Conservation (phyloP, 2,797 vertebrate genomes). For the Acrossocheilus wenchowensis region DNA sequence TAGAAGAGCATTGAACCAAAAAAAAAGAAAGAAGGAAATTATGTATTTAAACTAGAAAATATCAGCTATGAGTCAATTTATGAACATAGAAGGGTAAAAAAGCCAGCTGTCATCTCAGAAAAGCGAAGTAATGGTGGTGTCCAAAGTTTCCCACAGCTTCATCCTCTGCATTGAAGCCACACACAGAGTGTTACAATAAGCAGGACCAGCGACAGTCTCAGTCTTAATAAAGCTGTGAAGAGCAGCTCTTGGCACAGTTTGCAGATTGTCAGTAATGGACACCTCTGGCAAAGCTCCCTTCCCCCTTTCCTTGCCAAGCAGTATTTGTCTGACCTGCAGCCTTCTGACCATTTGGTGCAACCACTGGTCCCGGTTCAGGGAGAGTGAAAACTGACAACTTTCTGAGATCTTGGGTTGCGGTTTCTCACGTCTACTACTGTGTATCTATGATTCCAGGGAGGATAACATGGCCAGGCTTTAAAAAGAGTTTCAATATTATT, state of each 20-base stretch:
- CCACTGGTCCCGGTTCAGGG: slow-evolving; percentile 19
- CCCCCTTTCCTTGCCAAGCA: slow-evolving; percentile 47
- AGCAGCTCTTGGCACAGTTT: slow-evolving; percentile 53
- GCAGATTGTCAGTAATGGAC: slow-evolving; percentile 58
- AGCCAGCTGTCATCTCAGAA: not conserved
- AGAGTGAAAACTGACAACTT: slow-evolving; percentile 25
- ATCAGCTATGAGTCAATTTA: not conserved
- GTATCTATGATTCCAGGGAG: not conserved
- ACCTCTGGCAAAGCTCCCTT: slow-evolving; percentile 60
- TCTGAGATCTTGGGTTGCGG: not conserved
- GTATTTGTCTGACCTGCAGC: slow-evolving; percentile 65
- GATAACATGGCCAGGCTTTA: not conserved
- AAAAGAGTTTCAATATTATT: not conserved
- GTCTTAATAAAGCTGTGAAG: slow-evolving; percentile 41
- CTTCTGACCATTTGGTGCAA: slow-evolving; percentile 61
- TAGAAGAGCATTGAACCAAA: not conserved
- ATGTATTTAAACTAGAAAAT: not conserved
- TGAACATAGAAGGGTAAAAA: not conserved
- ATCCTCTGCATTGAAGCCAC: slow-evolving; percentile 15
- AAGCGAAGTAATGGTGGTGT: not conserved
- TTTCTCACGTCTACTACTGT: not conserved
- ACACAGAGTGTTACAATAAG: slow-evolving; percentile 13
- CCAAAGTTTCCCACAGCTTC: slow-evolving; percentile 7
- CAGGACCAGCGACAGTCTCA: slow-evolving; percentile 10
- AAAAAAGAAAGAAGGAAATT: too few species aligned